Conservation (phyloP, 2,888 invertebrate genomes). For the Ctenicera cuprea region DNA sequence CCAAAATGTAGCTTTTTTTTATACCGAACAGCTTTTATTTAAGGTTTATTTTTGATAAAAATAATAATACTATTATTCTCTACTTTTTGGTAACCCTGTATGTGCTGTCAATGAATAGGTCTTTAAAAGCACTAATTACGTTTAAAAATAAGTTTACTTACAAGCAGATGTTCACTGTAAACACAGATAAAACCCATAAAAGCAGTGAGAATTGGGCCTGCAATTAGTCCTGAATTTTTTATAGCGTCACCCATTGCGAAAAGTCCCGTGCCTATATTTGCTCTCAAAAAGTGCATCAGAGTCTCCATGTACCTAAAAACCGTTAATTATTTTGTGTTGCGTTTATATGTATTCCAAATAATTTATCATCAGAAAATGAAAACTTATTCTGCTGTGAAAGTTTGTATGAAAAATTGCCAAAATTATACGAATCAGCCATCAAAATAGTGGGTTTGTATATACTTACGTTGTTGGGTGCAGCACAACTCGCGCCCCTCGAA, state of each 20-base stretch:
- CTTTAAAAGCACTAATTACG: no score
- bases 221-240: constrained; percentile 91
- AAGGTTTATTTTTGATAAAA: no score
- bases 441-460: no score
- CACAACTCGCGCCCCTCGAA: neutral
- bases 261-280: constrained; percentile 96
- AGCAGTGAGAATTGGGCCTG: constrained; percentile 86
- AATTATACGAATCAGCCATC: no score
- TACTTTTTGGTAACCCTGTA: no score
- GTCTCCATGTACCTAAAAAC: constrained; percentile 86
- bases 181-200: constrained; percentile 91
- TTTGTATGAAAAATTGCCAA: no score
- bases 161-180: constrained; percentile 94
- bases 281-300: constrained; percentile 93
- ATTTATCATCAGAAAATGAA: no score
- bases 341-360: neutral
- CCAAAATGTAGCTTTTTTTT: no score
- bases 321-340: neutral
- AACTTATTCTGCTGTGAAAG: no score
- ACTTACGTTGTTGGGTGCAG: constrained; percentile 5
- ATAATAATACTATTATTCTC: no score
- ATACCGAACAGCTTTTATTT: no score
- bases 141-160: constrained; percentile 74
- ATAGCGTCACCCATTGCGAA: constrained; percentile 97
- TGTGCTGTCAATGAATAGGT: no score